Evolutionary conservation across 1,140 invertebrate species (phyloP), one percentile per base, ranked within the genome.

Genomic region (Drosophila tani): DNA sequence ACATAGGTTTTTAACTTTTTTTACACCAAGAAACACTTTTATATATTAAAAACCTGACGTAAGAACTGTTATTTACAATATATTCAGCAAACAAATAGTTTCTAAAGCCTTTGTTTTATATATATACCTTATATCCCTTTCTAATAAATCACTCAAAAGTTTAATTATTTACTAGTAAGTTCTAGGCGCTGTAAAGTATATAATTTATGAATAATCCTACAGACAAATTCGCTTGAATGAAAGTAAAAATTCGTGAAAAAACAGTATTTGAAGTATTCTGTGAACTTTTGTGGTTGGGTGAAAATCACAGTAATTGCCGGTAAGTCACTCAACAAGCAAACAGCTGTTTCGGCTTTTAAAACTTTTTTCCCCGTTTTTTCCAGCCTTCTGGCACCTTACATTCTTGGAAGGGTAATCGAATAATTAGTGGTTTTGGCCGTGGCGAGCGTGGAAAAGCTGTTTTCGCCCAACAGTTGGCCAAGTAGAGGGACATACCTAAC

Each of bases 321-420:
- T 14, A 29, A 59, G 53, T 38, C 74, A 63, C 38, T 63, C 17
- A 24, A n/a, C 40, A 71, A 71, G 57, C 49, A 50, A 53, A 47
- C 79, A 81, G 79, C 79, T 81, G 79, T 81, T 81, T 81, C 45
- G 49, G 21, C 19, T 47, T 19, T 21, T 51, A 55, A 40, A 65
- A 57, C 46, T 43, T 43, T 53, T 67, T 35, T 11, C 12, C 4
- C 5, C 27, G 11, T 11, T 35, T 24, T 2, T 69, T 67, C 24
- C 35, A 14, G 35, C 63, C 63, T 68, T 55, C 51, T 75, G 69
- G 69, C 45, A 43, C 55, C 47, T 38, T 38, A 14, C 49, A 75
- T 75, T 64, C 71, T 53, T 63, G 40, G 58, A 56, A 70, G 21
- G 40, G 38, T 32, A 68, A 70, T 63, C 58, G 64, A 29, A 63